Evolutionary conservation across 2,888 invertebrate species (phyloP).

Genomic region (Callyntrura sp.): DNA sequence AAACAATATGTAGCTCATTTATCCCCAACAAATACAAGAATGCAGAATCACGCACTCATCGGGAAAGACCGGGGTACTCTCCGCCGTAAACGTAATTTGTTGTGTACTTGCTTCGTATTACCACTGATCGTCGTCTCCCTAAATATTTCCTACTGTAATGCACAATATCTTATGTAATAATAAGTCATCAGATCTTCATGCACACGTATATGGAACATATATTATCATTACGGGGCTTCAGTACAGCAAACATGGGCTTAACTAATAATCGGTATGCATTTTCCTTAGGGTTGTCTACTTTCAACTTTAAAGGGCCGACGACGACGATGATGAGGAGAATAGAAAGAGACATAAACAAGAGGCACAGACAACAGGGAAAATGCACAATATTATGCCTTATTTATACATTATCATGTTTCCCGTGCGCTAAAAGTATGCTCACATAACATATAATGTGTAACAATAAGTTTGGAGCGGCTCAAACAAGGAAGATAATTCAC

Average conservation of each 20-base stretch:
- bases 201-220: too few relatives aligned
- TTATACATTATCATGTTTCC: slow-evolving; percentile 29
- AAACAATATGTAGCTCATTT: slow-evolving; percentile 36
- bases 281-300: too few relatives aligned
- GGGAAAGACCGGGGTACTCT: slow-evolving; percentile 11
- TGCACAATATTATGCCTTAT: slow-evolving; percentile 42
- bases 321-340: not conserved
- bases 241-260: too few relatives aligned
- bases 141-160: slow-evolving; percentile 27
- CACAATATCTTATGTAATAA: slow-evolving; percentile 37
- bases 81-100: not conserved
- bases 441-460: not conserved
- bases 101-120: slow-evolving; percentile 3
- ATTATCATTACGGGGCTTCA: too few relatives aligned
- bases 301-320: too few relatives aligned
- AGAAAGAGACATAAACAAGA: not conserved
- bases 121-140: not conserved
- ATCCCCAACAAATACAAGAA: slow-evolving; percentile 12
- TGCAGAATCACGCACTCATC: not conserved
- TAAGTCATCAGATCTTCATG: not conserved
- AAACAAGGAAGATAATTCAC: slow-evolving; percentile 63
- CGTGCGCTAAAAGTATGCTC: slow-evolving; percentile 2
- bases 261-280: too few relatives aligned
- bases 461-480: slow-evolving; percentile 15
- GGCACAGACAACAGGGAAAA: not conserved